Evolutionary conservation across 2,113 vertebrate species (phyloP), one percentile per base, ranked within the genome.

Genomic region (Piprites chloris): DNA sequence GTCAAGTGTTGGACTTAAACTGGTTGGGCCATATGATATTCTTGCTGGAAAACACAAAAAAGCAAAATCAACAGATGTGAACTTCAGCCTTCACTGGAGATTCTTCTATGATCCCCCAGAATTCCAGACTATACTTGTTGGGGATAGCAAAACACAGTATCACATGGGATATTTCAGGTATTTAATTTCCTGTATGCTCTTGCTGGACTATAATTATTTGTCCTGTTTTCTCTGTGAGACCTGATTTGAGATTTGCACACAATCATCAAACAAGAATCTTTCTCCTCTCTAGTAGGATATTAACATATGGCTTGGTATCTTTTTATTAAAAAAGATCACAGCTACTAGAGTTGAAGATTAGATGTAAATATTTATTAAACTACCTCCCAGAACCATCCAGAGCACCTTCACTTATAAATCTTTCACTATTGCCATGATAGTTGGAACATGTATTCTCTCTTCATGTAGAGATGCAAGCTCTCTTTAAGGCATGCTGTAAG

Each of bases 131-230:
- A 97, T 99, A 81, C 97, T 99, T 82, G 93, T 91, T 32, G 99
- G 98, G 24, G 98, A 98, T 73, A 95, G 94, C 74, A 98, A 98
- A 96, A 99, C 97, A 75, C 98, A 99, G 42, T 98, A 98, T 96
- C 99, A 99, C 96, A 98, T 99, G 96, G 99, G 99, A n/a, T 99
- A 99, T 97, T 99, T 98, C 98, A 99, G 99, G 99, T 99, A 98
- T 65, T 82, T 47, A 13, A 24, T 85, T 78, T 72, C 52, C 61
- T 68, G 32, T 35, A 6, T n/a, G 6, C n/a, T 67, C n/a, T 62
- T 94, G 17, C 33, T 87, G 22, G 22, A 21, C 41, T 95, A 14
- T 56, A 67, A 26, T 18, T 61, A 8, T 13, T 68, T 92, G 58
- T 50, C 11, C 6, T 53, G 9, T 28, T 12, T 56, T 47, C 21